These are phyloP conservation scores for Thalpophila matura DNA, from an alignment of 2,888 invertebrate genomes.

Conservation along the genomic window DNA sequence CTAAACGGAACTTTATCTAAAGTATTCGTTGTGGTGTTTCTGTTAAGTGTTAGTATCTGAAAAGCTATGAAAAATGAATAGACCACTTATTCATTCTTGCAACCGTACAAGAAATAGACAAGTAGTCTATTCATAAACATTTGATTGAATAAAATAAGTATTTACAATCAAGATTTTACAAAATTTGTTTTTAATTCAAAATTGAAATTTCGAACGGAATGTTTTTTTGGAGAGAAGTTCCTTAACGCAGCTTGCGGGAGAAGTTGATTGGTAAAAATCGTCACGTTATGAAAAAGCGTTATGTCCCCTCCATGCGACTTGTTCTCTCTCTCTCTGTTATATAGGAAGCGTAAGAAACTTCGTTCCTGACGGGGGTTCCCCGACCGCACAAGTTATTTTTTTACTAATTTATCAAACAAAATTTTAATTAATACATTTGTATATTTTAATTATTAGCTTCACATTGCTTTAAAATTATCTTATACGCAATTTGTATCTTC, in stretches of 20 bases:
- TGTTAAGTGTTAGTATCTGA: slow-evolving; percentile 14
- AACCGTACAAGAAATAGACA: slow-evolving; percentile 57
- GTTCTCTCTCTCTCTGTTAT: too few relatives aligned
- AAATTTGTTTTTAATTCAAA: background rate
- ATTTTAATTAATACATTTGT: slow-evolving; percentile 20
- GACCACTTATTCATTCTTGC: slow-evolving; percentile 67
- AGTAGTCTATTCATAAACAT: slow-evolving; percentile 53
- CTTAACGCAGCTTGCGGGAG: too few relatives aligned
- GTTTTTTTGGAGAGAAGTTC: too few relatives aligned
- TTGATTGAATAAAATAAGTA: slow-evolving; percentile 12
- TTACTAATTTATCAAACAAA: slow-evolving; percentile 3
- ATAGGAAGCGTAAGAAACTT: too few relatives aligned
- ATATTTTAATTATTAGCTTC: slow-evolving; percentile 45
- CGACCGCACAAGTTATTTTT: too few relatives aligned
- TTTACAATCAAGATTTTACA: slow-evolving; percentile 4
- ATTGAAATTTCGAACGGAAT: slow-evolving; percentile 31
- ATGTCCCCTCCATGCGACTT: too few relatives aligned
- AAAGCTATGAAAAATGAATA: slow-evolving; percentile 52
- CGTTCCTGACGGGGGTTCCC: too few relatives aligned
- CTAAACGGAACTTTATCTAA: slow-evolving; percentile 5
- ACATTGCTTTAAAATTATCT: slow-evolving; percentile 37
- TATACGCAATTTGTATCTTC: slow-evolving; percentile 9
- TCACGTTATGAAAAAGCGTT: too few relatives aligned
- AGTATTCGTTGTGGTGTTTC: slow-evolving; percentile 23
- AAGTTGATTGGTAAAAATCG: too few relatives aligned